Evolutionary conservation across 2,797 vertebrate species (phyloP), one percentile per base, ranked within the genome.

Genomic region (Erethizon dorsatum): DNA sequence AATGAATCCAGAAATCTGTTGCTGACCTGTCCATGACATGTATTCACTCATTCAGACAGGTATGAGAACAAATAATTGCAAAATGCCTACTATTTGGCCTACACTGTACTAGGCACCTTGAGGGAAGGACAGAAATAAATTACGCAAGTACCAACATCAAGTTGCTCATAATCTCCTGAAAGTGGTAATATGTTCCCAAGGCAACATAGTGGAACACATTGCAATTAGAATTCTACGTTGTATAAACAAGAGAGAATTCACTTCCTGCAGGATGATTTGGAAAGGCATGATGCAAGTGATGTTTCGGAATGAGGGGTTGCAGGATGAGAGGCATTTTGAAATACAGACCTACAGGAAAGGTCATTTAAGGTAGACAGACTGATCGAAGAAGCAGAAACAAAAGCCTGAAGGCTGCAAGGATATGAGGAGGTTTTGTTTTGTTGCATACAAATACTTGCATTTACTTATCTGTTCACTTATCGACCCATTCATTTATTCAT

Each of bases 1-100:
- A 97, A 92, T 92, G 83, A 96, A 92, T 77, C 50, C 24, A 77
- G 75, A 95, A 94, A 26, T 82, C 92, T 63, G 11, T 86, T 94
- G 22, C 20, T 37, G 41, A 90, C 67, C 93, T 41, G 26, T 20
- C 45, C 28, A 2, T 97, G 24, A 50, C 24, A 92, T 75, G n/a
- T 41, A 67, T 10, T 59, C 45, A 75, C 85, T 94, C 56, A 67
- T 92, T 94, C 80, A 80, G 56, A 59, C 26, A 90, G 20, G 20
- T 89, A 77, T 88, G 59, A 57, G 63, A 90, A 79, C 11, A 57
- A 91, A 92, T 91, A 87, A 93, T 94, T 83, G 73, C 12, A 78
- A 57, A 52, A 67, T 50, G n/a, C 65, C 41, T 91, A 87, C 47
- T 83, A 6, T 37, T 37, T 85, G 88, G 17, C 24, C 65, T 57